phyloP scores from a whole-genome alignment of 2,888 invertebrate species.

The Cheilosia variabilis region DNA sequence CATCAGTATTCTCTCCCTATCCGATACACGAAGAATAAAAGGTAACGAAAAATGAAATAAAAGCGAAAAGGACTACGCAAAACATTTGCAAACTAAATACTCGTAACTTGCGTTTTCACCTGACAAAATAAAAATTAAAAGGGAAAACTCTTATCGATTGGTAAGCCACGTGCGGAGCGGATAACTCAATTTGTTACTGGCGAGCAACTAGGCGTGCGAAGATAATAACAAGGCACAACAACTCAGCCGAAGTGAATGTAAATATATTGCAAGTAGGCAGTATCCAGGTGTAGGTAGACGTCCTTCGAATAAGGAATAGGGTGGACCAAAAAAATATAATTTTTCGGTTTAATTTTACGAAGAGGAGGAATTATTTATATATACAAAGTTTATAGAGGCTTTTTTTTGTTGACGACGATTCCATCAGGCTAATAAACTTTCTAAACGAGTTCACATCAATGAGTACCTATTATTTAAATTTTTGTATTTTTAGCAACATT shows the following conservation, averaged over 20 bases:
- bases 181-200: constrained; percentile 46
- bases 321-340: no score
- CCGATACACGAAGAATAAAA: neutral
- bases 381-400: no score
- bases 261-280: neutral
- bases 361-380: no score
- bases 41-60: neutral
- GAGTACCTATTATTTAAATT: no score
- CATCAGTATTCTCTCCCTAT: constrained; percentile 39
- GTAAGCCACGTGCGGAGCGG: constrained; percentile 25
- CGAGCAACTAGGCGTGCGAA: constrained; percentile 10
- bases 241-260: neutral
- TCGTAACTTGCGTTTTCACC: constrained; percentile 35
- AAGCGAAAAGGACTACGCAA: constrained; percentile 20
- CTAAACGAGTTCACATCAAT: no score
- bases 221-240: neutral
- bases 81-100: constrained; percentile 27
- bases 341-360: no score
- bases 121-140: neutral
- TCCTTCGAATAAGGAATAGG: neutral
- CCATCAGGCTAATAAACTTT: no score
- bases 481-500: no score
- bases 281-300: neutral
- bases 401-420: no score
- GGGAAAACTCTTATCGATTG: constrained; percentile 24